Evolutionary conservation across 2,797 vertebrate genomes (phyloP).

Genomic region (Crossoptilon crossoptilon): DNA sequence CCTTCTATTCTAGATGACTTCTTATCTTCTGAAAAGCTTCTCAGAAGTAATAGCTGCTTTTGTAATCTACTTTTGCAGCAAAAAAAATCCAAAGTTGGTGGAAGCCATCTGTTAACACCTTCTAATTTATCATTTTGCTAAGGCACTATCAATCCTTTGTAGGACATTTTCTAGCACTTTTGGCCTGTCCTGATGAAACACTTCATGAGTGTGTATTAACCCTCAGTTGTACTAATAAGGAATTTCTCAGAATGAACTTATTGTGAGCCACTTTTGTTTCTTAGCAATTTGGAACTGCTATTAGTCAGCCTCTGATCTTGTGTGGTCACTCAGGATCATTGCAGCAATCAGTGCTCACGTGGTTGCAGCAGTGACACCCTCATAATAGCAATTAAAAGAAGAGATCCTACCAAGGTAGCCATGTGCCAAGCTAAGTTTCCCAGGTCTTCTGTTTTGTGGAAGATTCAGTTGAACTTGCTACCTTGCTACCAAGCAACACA

Average conservation of each 20-base stretch:
- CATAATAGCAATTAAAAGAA: neutral
- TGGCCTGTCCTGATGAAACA: neutral
- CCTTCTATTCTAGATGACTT: neutral
- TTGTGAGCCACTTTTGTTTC: neutral
- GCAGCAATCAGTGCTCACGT: neutral
- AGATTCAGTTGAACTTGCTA: neutral
- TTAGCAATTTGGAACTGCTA: neutral
- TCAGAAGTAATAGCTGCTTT: neutral
- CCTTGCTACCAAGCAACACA: neutral
- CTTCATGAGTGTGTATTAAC: neutral
- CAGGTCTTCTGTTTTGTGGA: neutral
- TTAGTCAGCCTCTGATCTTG: neutral
- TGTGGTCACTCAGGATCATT: neutral
- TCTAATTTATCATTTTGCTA: neutral
- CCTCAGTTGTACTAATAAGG: neutral
- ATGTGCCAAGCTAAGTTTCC: neutral
- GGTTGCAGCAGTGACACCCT: neutral
- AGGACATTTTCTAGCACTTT: neutral
- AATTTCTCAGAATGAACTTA: neutral
- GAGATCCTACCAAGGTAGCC: neutral
- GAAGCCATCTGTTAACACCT: neutral
- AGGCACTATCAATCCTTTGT: neutral
- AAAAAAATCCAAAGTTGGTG: neutral
- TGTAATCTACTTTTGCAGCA: neutral
- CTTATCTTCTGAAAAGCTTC: neutral